A percentile compares a stretch with the other conserved stretches of the same genome.
Evolutionary conservation across 2,113 vertebrate species (phyloP).

Genomic region (Chamaetylas fuelleborni): DNA sequence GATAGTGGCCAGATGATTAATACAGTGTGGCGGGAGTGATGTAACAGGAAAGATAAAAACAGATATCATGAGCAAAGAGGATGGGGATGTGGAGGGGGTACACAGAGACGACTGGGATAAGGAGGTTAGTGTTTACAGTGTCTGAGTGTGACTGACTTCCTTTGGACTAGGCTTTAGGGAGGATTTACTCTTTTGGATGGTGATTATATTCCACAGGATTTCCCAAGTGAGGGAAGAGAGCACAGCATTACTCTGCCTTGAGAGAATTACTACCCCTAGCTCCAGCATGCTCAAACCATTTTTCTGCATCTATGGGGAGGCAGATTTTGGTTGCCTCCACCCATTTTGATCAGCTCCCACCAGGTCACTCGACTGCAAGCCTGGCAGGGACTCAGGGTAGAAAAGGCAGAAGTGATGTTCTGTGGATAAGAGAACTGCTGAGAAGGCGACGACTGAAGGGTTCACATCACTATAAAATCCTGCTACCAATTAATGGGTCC

Average conservation of each 20-base stretch:
- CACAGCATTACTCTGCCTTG: not conserved
- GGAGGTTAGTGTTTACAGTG: conserved; percentile 8
- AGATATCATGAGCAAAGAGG: not conserved
- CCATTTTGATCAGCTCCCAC: not conserved
- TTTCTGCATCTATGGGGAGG: not conserved
- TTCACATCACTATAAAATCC: not conserved
- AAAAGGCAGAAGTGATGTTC: not conserved
- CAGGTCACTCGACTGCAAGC: fast-evolving
- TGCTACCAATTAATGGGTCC: not conserved
- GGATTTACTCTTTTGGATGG: not conserved
- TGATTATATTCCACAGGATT: not conserved
- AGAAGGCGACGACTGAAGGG: not conserved
- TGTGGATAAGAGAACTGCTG: not conserved
- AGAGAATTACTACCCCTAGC: not conserved
- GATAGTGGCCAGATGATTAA: conserved; percentile 68
- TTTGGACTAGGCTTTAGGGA: not conserved
- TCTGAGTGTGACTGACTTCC: not conserved
- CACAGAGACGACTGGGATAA: not conserved
- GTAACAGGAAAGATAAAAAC: conserved; percentile 63
- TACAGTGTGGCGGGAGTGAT: conserved; percentile 46
- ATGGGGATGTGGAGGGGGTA: not conserved
- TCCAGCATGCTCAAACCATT: not conserved
- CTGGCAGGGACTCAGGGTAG: not conserved
- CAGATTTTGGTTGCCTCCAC: not conserved
- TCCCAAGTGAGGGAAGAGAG: not conserved